Base-by-base conservation (phyloP, 1,140 invertebrate genomes). In the Sminthurinus signatus region DNA sequence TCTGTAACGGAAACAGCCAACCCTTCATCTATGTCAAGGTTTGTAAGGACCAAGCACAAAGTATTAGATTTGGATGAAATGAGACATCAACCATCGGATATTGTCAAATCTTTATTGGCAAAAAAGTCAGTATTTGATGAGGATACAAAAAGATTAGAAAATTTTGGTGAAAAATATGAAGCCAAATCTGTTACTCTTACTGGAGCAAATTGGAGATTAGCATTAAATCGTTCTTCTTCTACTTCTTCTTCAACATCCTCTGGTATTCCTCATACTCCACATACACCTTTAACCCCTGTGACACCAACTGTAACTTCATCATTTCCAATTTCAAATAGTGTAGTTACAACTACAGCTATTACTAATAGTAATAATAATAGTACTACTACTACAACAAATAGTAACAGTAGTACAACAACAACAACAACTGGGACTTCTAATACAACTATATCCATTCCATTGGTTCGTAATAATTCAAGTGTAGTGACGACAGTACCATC, bases 61-160 rank as follows among this genome's bases (percentile, higher is more conserved):
- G 78, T 88, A 39, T 78, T 87, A 23, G 86, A 88, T 67, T 78
- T 89, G 44, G 87, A 89, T 72, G 73, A 76, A 60, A 70, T 76
- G 81, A 89, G 59, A 54, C 67, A 69, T 23, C 86, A 95, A 74
- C 93, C 92, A 1, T 96, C 93, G 1, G 93, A 96, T 69, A 95
- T 97, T 65, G 88, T 94, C 3, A 91, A 93, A 73, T 91, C 89
- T 15, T 83, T 98, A 52, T 79, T 96, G 64, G 89, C 92, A 8
- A 93, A 92, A 74, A 85, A 88, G 54, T 94, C 90, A 56, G 91
- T 97, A 14, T 96, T 97, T 75, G 94, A 98, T 75, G 93, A 96
- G 76, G 94, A 98, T 75, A 87, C 88, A 15, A 93, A 96, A 75
- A 81, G 95, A 12, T 79, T 98, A 21, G 93, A 96, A 76, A 92